Evolutionary conservation across 2,113 vertebrate genomes (phyloP).

Genomic region (Callipepla californica): DNA sequence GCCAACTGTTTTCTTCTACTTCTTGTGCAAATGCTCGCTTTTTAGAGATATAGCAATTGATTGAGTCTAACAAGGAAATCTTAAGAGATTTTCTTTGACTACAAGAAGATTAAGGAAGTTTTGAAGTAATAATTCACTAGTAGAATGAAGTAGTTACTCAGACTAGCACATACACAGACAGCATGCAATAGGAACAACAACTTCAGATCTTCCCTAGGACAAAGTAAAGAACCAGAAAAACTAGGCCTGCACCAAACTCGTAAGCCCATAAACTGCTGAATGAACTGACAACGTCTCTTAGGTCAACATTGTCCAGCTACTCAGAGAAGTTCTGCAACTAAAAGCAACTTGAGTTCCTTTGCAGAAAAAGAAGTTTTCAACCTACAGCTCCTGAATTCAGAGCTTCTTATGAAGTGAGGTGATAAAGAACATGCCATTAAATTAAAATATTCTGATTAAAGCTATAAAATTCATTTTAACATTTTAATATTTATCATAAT

Average conservation of each 20-base stretch:
- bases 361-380: neutral
- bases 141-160: too few relatives aligned
- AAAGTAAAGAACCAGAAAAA: neutral
- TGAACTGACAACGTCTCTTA: accelerated
- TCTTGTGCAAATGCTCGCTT: too few relatives aligned
- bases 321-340: neutral
- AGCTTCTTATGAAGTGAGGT: neutral
- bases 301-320: too few relatives aligned
- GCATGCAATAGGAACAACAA: too few relatives aligned
- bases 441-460: neutral
- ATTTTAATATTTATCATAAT: neutral
- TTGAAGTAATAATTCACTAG: too few relatives aligned
- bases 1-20: too few relatives aligned
- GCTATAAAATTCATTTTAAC: neutral
- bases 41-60: too few relatives aligned
- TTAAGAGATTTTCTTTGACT: too few relatives aligned
- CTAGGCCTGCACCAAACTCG: neutral
- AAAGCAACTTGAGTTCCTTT: neutral
- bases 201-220: neutral
- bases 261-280: neutral
- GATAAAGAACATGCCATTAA: neutral
- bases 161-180: too few relatives aligned
- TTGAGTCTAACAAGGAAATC: too few relatives aligned
- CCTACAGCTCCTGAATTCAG: neutral
- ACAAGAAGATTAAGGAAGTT: too few relatives aligned